Evolutionary conservation across 2,888 invertebrate species (phyloP).

Genomic region (Caenorhabditis parvicauda): DNA sequence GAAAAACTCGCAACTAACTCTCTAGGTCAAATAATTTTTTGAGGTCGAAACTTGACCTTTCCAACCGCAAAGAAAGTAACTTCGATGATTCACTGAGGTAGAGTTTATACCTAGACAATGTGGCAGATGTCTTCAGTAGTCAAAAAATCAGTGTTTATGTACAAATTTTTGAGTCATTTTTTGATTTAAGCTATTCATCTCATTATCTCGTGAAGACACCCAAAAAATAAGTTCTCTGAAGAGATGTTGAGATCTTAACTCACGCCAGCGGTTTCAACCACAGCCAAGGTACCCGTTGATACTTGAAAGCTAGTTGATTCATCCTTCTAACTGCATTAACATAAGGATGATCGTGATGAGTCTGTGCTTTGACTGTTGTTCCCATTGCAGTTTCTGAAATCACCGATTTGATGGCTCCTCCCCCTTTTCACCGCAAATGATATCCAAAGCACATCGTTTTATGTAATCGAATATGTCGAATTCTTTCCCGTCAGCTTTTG

Average conservation of each 20-base stretch:
- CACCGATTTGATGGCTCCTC: not conserved
- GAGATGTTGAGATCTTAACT: slow-evolving; percentile 65
- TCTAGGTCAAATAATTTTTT: too few relatives aligned
- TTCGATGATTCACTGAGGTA: too few relatives aligned
- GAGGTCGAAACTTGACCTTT: too few relatives aligned
- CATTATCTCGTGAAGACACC: slow-evolving; percentile 16
- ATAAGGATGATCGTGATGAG: slow-evolving; percentile 43
- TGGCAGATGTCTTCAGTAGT: too few relatives aligned
- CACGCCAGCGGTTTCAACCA: slow-evolving; percentile 69
- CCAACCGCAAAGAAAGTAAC: too few relatives aligned
- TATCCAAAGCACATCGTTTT: slow-evolving; percentile 68
- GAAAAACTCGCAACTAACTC: too few relatives aligned
- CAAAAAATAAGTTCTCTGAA: slow-evolving; percentile 7
- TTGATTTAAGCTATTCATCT: slow-evolving; percentile 10
- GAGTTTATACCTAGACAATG: too few relatives aligned
- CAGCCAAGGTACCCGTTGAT: slow-evolving; percentile 67
- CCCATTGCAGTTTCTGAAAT: slow-evolving; percentile 58
- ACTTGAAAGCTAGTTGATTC: slow-evolving; percentile 40
- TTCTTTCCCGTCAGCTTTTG: too few relatives aligned
- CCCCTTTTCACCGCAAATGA: slow-evolving; percentile 50
- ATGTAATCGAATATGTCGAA: slow-evolving; percentile 66
- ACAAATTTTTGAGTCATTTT: not conserved
- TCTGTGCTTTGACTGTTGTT: slow-evolving; percentile 46
- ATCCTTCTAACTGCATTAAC: slow-evolving; percentile 44
- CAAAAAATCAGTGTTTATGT: slow-evolving; percentile 57